A percentile compares a stretch with the other conserved stretches of the same genome.
Conservation (phyloP, 2,888 invertebrate species). For the Hyalella azteca region DNA sequence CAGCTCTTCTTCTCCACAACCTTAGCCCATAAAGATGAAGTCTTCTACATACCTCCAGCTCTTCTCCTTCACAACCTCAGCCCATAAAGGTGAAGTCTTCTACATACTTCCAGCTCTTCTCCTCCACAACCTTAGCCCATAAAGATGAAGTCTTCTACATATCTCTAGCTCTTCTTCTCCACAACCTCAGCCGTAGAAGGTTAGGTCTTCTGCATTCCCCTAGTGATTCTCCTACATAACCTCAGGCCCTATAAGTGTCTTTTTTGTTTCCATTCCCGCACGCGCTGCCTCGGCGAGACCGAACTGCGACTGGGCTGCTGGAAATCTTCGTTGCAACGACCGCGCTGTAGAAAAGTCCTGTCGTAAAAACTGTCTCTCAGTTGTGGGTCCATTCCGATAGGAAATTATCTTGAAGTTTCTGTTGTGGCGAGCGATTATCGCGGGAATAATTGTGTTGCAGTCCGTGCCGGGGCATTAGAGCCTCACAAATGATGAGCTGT, state of each 20-base stretch:
- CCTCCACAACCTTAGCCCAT: too few species aligned
- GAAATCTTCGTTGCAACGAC: neutral
- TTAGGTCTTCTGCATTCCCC: too few species aligned
- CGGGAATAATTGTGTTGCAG: constrained; percentile 13
- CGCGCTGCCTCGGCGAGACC: neutral
- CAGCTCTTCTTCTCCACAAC: too few species aligned
- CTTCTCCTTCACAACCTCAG: too few species aligned
- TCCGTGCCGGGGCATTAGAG: neutral
- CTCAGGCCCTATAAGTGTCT: too few species aligned
- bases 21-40: too few species aligned
- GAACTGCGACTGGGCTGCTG: neutral
- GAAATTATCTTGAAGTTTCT: neutral
- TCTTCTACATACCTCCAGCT: too few species aligned
- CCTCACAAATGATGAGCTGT: neutral
- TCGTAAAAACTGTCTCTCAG: neutral
- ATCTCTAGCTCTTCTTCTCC: neutral
- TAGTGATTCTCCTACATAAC: too few species aligned
- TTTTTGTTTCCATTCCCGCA: constrained; percentile 30
- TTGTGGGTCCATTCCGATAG: neutral
- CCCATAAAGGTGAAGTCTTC: too few species aligned
- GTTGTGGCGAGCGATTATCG: neutral
- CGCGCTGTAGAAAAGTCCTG: neutral
- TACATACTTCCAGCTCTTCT: too few species aligned
- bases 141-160: too few species aligned
- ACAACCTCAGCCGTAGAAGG: neutral